Evolutionary conservation across 2,797 vertebrate species (phyloP).

Genomic region (Danio choprae): DNA sequence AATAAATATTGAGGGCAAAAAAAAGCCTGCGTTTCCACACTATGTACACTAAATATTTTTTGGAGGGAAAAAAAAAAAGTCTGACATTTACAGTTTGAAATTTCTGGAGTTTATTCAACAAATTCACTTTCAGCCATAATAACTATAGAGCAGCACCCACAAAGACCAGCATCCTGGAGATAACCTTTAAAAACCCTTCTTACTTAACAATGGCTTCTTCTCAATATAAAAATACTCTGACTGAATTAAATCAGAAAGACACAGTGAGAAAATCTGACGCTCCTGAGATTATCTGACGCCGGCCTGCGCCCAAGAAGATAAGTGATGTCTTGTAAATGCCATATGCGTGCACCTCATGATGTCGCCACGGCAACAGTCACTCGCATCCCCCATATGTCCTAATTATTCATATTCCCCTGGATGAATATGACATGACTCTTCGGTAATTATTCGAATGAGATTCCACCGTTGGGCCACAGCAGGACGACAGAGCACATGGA

Average conservation of each 20-base stretch:
- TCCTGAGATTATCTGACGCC: conserved; percentile 18
- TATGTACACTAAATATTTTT: neutral
- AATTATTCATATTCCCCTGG: conserved; percentile 10
- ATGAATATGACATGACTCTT: conserved; percentile 5
- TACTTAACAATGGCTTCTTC: conserved; percentile 3
- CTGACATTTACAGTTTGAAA: neutral
- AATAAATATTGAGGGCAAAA: no score
- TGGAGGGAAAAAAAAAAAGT: neutral
- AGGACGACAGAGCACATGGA: neutral
- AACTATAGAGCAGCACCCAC: neutral
- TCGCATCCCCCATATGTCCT: conserved; percentile 15
- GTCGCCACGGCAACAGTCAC: conserved; percentile 24
- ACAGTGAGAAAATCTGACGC: neutral
- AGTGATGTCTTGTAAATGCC: conserved; percentile 30
- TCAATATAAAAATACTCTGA: neutral
- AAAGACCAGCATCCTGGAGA: neutral
- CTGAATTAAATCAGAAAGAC: neutral
- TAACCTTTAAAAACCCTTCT: neutral
- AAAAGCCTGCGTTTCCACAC: no score
- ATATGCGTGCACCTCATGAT: neutral
- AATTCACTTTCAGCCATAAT: conserved; percentile 8
- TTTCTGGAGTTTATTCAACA: conserved; percentile 1
- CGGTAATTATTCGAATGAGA: conserved; percentile 6
- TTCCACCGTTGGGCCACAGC: conserved; percentile 7
- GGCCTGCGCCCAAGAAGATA: conserved; percentile 23